Base-by-base conservation (phyloP, 2,113 vertebrate genomes). In the Myodes glareolus region DNA sequence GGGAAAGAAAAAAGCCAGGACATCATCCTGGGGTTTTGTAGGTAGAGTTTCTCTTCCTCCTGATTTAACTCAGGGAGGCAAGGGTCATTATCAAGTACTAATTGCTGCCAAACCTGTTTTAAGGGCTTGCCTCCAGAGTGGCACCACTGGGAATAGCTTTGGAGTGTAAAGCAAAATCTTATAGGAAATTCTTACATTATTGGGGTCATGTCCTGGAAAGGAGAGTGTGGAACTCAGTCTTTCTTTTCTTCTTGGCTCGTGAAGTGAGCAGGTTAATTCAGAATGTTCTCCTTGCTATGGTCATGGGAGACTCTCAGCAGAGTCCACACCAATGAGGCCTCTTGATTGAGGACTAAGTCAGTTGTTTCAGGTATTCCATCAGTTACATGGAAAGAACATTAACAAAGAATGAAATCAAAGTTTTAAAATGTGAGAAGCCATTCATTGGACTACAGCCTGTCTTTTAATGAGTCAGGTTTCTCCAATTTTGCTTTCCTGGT, bases 1-100 rank as follows among this genome's bases (percentile, higher is more conserved):
- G 50, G 63, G 63, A 94, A 39, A 13, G 52, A 19, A 65, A 61
- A 97, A 78, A 76, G 92, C 92, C 4, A 96, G 84, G 90, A 17
- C 25, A 61, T 84, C 23, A 31, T n/a, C 19, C 9, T n/a, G 39
- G 12, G 17, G 1, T 13, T 52, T 90, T 42, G 29, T 4, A 92
- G 7, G 17, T 33, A 47, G 63, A 45, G 80, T 68, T n/a, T 88
- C 29, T 36, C 45, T 84, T 75, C 72, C 45, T 94, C 23, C 2
- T 88, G 19, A 19, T n/a, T 92, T 88, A 85, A 31, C 10, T 23
- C 65, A 81, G 3, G 36, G 88, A 77, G 33, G 25, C 47, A 55
- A 27, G 39, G 36, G 50, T 19, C 25, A 27, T 73, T 88, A 39
- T 73, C 21, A 55, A 55, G 58, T 55, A 33, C 50, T 58, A 50